phyloP scores from a whole-genome alignment of 1,140 invertebrate genomes.

The Aphis craccivora region DNA sequence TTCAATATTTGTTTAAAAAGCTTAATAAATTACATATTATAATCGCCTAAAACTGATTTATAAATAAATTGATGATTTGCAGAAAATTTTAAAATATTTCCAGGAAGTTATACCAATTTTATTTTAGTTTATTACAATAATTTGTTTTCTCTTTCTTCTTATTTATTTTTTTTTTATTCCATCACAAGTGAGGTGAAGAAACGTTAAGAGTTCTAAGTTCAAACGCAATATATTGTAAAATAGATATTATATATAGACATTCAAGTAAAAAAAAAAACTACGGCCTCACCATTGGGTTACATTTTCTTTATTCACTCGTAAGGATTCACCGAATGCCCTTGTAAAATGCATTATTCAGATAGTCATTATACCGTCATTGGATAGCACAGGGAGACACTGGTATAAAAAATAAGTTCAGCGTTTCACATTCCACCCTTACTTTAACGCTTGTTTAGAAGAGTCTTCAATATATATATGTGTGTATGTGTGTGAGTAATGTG shows the following conservation, averaged over 20 bases:
- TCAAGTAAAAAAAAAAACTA: conserved; percentile 33
- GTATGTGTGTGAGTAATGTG: background rate
- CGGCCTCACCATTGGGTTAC: conserved; percentile 20
- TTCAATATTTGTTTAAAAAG: background rate
- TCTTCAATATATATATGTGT: conserved; percentile 10
- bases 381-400: background rate
- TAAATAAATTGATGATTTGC: no score
- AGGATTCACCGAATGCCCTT: conserved; percentile 38
- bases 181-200: background rate
- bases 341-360: conserved; percentile 54
- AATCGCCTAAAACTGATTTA: no score
- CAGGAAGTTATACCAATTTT: background rate
- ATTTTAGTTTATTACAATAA: background rate
- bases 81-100: background rate
- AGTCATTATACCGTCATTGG: conserved; percentile 44
- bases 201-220: background rate
- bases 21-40: background rate
- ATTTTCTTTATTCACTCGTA: conserved; percentile 43
- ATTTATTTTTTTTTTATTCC: background rate
- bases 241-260: background rate
- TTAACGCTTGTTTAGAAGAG: conserved; percentile 17
- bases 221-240: background rate
- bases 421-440: conserved; percentile 37
- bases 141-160: background rate
- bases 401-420: conserved; percentile 47